phyloP scores from a whole-genome alignment of 2,797 vertebrate species.

The Pelodytes ibericus region DNA sequence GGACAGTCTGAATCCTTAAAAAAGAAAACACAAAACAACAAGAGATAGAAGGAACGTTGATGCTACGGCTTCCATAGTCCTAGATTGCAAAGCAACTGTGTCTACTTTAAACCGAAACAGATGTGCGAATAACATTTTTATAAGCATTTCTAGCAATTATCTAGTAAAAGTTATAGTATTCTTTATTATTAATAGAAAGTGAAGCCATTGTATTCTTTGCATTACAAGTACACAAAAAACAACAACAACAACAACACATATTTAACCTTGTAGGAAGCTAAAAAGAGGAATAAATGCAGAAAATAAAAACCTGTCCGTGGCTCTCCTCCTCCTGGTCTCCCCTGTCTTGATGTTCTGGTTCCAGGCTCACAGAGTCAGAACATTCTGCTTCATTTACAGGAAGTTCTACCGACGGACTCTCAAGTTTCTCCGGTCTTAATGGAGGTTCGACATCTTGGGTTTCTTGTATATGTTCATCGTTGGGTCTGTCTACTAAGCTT shows the following conservation, averaged over 20 bases:
- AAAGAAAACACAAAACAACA: neutral
- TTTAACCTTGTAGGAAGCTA: neutral
- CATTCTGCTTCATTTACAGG: constrained; percentile 68
- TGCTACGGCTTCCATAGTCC: too few relatives aligned
- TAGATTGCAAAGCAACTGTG: neutral
- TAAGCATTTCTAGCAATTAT: too few relatives aligned
- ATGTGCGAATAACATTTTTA: too few relatives aligned
- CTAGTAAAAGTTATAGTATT: too few relatives aligned
- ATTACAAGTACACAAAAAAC: too few relatives aligned
- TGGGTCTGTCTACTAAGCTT: constrained; percentile 39
- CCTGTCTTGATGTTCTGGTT: constrained; percentile 67
- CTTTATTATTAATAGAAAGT: too few relatives aligned
- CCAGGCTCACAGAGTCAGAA: constrained; percentile 87
- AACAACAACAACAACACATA: too few relatives aligned
- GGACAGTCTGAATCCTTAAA: constrained; percentile 63
- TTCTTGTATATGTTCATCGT: constrained; percentile 29
- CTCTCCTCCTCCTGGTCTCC: constrained; percentile 61
- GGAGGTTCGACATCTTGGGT: constrained; percentile 9
- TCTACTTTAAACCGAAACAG: too few relatives aligned
- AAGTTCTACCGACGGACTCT: neutral
- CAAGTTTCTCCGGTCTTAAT: constrained; percentile 49
- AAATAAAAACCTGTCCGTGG: constrained; percentile 62
- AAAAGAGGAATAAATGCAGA: neutral
- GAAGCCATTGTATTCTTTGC: too few relatives aligned
- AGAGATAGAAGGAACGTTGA: too few relatives aligned